Conservation (phyloP, 2,113 vertebrate species). For the Gavialis gangeticus region DNA sequence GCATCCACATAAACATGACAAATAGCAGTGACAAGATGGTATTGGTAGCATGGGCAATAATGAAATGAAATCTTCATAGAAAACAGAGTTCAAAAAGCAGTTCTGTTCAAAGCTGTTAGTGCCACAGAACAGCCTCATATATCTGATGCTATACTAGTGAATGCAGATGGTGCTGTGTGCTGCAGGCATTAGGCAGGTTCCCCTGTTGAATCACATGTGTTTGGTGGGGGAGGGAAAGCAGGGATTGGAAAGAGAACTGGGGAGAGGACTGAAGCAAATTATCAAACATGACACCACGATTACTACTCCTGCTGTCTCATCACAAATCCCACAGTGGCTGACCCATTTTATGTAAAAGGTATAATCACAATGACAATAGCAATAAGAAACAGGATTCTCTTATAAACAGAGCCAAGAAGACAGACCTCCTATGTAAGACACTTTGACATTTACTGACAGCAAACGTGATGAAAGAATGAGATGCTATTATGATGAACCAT, state of each 20-base stretch:
- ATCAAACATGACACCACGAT: rapidly evolving
- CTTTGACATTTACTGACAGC: neutral
- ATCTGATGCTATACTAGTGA: neutral
- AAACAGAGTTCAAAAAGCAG: neutral
- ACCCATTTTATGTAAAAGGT: neutral
- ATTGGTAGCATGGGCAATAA: neutral
- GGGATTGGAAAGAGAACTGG: neutral
- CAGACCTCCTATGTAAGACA: neutral
- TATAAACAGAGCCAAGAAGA: neutral
- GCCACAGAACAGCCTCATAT: neutral
- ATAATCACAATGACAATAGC: neutral
- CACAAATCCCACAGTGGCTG: neutral
- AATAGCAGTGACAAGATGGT: neutral
- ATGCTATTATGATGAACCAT: neutral
- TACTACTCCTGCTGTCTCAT: neutral
- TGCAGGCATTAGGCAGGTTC: neutral
- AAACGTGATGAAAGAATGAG: neutral
- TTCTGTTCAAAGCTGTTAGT: neutral
- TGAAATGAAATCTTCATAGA: slow-evolving; percentile 12
- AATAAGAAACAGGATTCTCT: neutral
- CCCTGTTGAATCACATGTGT: neutral
- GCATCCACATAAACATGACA: slow-evolving; percentile 22
- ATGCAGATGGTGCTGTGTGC: neutral
- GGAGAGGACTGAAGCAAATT: neutral
- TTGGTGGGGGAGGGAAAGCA: no score